Conservation (phyloP, 1,140 invertebrate species). For the Sweltsa coloradensis region DNA sequence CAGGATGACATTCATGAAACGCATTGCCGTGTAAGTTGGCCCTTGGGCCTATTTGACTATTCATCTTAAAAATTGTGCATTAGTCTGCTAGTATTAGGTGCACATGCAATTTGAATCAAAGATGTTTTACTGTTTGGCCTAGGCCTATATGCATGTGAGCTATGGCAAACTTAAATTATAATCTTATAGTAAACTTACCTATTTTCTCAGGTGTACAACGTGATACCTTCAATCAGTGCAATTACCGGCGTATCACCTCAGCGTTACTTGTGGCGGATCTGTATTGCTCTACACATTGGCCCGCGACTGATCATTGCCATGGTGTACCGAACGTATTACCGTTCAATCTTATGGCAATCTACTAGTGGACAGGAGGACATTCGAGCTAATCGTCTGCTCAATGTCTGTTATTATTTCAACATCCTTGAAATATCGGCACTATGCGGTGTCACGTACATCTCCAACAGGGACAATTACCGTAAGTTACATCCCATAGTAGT, state of each 20-base stretch:
- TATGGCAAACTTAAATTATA: too few species aligned
- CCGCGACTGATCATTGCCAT: conserved; percentile 75
- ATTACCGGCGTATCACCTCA: conserved; percentile 84
- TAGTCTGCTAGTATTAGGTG: too few species aligned
- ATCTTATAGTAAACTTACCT: too few species aligned
- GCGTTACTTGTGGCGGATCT: conserved; percentile 82
- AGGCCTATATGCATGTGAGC: too few species aligned
- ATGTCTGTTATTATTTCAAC: conserved; percentile 72
- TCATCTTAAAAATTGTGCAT: too few species aligned
- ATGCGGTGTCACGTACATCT: conserved; percentile 82
- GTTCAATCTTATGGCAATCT: conserved; percentile 39
- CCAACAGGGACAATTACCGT: conserved; percentile 91
- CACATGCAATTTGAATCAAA: too few species aligned
- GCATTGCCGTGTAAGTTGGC: conserved; percentile 67
- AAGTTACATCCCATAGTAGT: too few species aligned
- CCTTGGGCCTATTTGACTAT: background rate
- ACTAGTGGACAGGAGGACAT: background rate
- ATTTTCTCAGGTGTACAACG: conserved; percentile 68
- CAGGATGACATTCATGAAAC: conserved; percentile 86
- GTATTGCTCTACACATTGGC: conserved; percentile 77
- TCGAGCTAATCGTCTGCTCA: conserved; percentile 40
- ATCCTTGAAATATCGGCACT: conserved; percentile 70
- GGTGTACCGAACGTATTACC: conserved; percentile 71
- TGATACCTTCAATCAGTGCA: conserved; percentile 83
- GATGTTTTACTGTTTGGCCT: too few species aligned